Percentiles rank a stretch among this genome's conserved stretches.
phyloP scores from a whole-genome alignment of 2,888 invertebrate genomes.

The Disparrhopalites patrizii region DNA sequence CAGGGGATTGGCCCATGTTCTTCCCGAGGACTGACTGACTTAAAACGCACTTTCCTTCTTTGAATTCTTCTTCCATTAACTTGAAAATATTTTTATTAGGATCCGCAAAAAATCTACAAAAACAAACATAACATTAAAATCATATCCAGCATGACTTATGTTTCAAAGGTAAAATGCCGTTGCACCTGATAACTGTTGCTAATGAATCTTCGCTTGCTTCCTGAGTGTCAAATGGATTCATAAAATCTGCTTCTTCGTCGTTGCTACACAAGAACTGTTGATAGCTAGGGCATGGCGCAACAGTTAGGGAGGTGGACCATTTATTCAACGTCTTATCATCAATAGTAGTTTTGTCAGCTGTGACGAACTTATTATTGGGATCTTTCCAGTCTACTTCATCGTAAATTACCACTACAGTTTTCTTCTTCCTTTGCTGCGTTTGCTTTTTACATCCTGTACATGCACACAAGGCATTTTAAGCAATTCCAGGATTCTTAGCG shows the following conservation, averaged over 20 bases:
- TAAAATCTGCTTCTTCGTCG: slow-evolving; percentile 27
- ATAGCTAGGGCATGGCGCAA: slow-evolving; percentile 31
- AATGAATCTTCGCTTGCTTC: slow-evolving; percentile 30
- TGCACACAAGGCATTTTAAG: too few species aligned
- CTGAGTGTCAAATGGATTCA: slow-evolving; percentile 26
- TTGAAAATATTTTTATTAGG: slow-evolving; percentile 34
- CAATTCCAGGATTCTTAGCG: too few species aligned
- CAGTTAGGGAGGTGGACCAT: slow-evolving; percentile 31
- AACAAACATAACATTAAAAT: slow-evolving; percentile 2
- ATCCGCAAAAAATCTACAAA: slow-evolving; percentile 30
- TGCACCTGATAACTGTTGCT: slow-evolving; percentile 25
- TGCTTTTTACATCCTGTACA: slow-evolving; percentile 5
- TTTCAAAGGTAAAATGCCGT: too few species aligned
- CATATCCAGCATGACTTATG: too few species aligned
- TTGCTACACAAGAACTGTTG: slow-evolving; percentile 29
- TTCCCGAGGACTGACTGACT: slow-evolving; percentile 13
- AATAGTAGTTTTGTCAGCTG: slow-evolving; percentile 27
- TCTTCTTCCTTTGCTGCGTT: slow-evolving; percentile 28
- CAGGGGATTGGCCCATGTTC: not conserved
- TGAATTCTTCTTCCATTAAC: slow-evolving; percentile 26
- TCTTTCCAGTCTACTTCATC: slow-evolving; percentile 33
- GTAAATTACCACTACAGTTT: slow-evolving; percentile 29
- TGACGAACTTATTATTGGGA: slow-evolving; percentile 29
- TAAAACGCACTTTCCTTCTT: slow-evolving; percentile 15
- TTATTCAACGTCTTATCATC: slow-evolving; percentile 38